These are phyloP conservation scores for Chymomyza fuscimana DNA, from an alignment of 2,888 invertebrate genomes.

Conservation along the genomic window DNA sequence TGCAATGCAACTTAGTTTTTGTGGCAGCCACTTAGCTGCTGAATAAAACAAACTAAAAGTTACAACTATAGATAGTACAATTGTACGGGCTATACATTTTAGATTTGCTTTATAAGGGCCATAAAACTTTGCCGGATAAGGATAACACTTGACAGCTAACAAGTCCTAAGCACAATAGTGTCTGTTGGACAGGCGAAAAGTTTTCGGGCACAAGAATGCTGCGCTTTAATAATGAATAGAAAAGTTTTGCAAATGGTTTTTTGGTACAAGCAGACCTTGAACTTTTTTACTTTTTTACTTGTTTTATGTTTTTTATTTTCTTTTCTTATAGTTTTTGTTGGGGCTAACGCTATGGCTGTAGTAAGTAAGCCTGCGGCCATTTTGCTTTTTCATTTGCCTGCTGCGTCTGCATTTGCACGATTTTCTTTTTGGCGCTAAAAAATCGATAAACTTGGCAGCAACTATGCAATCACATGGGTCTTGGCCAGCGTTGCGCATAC, in stretches of 20 bases:
- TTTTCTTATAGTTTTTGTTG: conserved; percentile 3
- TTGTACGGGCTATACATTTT: background rate
- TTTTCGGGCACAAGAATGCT: background rate
- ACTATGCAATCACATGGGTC: conserved; percentile 19
- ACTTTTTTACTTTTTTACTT: conserved; percentile 48
- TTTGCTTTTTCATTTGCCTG: conserved; percentile 15
- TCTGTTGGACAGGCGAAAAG: background rate
- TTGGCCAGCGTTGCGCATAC: background rate
- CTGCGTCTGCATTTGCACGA: conserved; percentile 13
- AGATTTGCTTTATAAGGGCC: background rate
- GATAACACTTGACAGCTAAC: conserved; percentile 12
- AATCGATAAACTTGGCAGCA: conserved; percentile 50
- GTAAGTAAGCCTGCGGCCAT: conserved; percentile 1
- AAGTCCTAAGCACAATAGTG: background rate
- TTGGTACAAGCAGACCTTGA: conserved; percentile 63
- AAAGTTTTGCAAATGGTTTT: conserved; percentile 22
- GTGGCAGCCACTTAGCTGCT: background rate
- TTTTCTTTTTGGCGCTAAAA: conserved; percentile 30
- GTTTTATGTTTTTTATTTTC: background rate
- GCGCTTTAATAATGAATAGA: conserved; percentile 4
- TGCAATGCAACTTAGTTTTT: conserved; percentile 33
- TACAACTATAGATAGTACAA: background rate
- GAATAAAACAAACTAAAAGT: background rate
- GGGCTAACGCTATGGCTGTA: conserved; percentile 3
- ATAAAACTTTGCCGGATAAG: background rate